Evolutionary conservation across 1,140 invertebrate species (phyloP), one percentile per base, ranked within the genome.

Genomic region (Whitmania pigra): DNA sequence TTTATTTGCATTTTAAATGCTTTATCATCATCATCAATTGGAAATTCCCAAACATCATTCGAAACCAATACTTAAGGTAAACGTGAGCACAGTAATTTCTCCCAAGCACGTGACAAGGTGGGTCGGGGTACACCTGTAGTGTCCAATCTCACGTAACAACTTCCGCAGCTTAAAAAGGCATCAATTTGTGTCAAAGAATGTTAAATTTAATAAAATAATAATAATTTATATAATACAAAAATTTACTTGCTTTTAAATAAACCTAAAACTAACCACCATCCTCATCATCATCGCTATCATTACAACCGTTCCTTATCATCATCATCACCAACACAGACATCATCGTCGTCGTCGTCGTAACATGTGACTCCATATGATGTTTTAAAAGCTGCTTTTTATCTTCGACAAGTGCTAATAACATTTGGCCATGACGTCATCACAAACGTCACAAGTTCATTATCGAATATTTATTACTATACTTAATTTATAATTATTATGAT

Each of bases 271-370:
- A 49, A 49, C 9, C 0, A 49, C 2, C 9, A 3, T 15, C 43
- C 9, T 49, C 43, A 49, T 49, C 43, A 17, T 49, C 43, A 72
- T 74, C 73, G 66, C 73, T 71, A 72, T 73, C 73, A 63, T 74
- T 71, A 72, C 67, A 71, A 72, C 66, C 73, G 27, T 73, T 69
- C 68, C 55, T 57, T 66, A 69, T 63, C 60, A 72, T 71, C 71
- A 71, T 71, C 57, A 53, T 75, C 74, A 73, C 68, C 71, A 53
- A 60, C 74, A 67, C 53, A 74, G n/a, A 36, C 75, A 57, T 31
- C 57, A 63, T 63, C 29, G 22, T 63, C 57, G 22, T 63, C 57
- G 11, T 63, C 57, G 9, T 63, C 57, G 11, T 18, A 63, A 11
- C 57, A 63, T 31, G 9, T 20, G 20, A 57, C 54, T 25, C 54